These are phyloP conservation scores for Heptranchias perlo DNA, from an alignment of 2,113 vertebrate genomes.

Conservation along the genomic window DNA sequence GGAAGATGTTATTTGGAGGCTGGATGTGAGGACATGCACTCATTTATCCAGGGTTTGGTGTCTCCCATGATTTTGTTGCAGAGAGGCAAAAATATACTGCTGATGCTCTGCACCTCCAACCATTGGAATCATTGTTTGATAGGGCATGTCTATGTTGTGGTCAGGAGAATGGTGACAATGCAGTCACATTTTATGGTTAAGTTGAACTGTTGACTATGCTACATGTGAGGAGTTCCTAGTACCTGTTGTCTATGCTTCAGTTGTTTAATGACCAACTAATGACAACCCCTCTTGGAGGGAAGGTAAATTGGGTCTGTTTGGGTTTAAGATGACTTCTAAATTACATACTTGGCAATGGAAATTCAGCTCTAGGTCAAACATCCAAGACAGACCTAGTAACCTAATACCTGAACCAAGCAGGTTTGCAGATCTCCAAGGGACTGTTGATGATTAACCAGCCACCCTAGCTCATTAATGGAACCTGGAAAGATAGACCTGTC, in stretches of 20 bases:
- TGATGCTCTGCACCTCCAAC: background rate
- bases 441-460: no score
- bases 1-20: background rate
- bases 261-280: background rate
- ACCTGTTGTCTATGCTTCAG: background rate
- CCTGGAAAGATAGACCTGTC: no score
- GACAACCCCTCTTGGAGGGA: background rate
- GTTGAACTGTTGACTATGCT: background rate
- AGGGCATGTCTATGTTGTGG: no score
- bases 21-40: background rate
- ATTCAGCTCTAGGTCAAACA: no score
- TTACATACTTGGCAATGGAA: background rate
- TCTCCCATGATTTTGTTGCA: background rate
- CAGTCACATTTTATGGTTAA: background rate
- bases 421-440: no score
- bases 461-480: no score
- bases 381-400: no score
- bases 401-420: no score
- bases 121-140: background rate
- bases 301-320: background rate
- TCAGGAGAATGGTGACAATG: background rate
- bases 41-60: background rate
- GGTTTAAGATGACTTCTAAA: background rate
- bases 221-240: background rate
- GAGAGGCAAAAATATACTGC: background rate